These are phyloP conservation scores for Nomada hirtipes DNA, from an alignment of 2,888 invertebrate species.

Conservation along the genomic window DNA sequence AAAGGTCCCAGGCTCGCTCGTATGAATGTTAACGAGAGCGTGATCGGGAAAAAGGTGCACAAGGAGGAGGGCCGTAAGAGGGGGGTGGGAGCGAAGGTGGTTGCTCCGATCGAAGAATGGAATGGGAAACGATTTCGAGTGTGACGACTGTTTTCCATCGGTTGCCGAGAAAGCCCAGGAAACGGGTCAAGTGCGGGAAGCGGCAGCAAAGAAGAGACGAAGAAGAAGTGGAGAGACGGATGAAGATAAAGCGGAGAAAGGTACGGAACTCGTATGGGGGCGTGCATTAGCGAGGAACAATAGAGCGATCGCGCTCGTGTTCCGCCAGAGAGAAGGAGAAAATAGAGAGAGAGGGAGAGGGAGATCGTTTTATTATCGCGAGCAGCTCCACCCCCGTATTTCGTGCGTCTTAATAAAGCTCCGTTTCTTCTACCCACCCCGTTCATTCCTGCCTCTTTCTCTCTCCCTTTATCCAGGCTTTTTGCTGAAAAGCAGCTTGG, in stretches of 20 bases:
- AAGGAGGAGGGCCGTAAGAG: constrained; percentile 2
- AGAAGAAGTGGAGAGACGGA: not conserved
- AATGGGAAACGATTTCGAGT: constrained; percentile 64
- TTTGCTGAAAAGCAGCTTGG: constrained; percentile 57
- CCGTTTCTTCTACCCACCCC: constrained; percentile 43
- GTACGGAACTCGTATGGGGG: constrained; percentile 30
- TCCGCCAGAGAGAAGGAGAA: constrained; percentile 52
- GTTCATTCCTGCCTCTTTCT: constrained; percentile 10
- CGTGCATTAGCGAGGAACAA: constrained; percentile 72
- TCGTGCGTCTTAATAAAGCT: constrained; percentile 72
- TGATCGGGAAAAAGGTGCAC: constrained; percentile 59
- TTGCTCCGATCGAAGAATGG: constrained; percentile 12
- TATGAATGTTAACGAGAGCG: constrained; percentile 74
- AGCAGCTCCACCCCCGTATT: constrained; percentile 56
- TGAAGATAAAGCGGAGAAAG: constrained; percentile 12
- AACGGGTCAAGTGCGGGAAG: constrained; percentile 65
- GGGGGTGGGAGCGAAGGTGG: not conserved
- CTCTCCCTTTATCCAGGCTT: constrained; percentile 28
- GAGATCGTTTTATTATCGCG: constrained; percentile 73
- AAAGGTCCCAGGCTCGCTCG: constrained; percentile 64
- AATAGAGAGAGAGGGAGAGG: constrained; percentile 54
- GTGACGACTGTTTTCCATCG: constrained; percentile 58
- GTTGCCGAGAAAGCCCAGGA: constrained; percentile 41
- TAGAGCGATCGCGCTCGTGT: constrained; percentile 72
- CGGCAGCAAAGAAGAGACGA: constrained; percentile 2